These are phyloP conservation scores for Dolichomitus sp. DNA, from an alignment of 2,888 invertebrate genomes.

Conservation along the genomic window DNA sequence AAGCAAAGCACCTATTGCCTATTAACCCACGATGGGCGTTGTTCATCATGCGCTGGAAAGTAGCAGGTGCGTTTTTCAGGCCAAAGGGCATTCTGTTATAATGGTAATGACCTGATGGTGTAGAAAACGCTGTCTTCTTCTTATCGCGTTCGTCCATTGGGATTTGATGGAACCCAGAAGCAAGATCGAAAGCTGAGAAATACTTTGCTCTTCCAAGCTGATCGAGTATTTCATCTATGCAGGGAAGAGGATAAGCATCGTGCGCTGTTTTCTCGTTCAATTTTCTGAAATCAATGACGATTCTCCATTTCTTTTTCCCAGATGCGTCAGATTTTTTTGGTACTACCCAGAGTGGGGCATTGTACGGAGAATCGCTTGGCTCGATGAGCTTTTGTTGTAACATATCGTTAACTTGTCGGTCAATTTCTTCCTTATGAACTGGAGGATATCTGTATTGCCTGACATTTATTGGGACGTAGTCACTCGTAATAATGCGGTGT, in stretches of 20 bases:
- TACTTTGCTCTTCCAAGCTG: constrained; percentile 21
- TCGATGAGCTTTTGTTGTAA: constrained; percentile 9
- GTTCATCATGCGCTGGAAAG: constrained; percentile 29
- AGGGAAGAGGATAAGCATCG: constrained; percentile 25
- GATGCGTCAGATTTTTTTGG: constrained; percentile 46
- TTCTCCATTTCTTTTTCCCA: constrained; percentile 52
- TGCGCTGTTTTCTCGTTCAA: constrained; percentile 2
- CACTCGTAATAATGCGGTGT: neutral
- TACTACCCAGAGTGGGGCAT: constrained; percentile 49
- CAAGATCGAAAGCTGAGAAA: constrained; percentile 8
- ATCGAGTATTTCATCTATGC: neutral
- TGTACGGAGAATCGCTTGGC: constrained; percentile 37
- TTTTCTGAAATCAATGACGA: constrained; percentile 53
- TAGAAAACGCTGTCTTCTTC: constrained; percentile 1
- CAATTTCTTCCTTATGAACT: constrained; percentile 4
- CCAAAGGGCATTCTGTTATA: constrained; percentile 32
- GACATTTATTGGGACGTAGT: constrained; percentile 4
- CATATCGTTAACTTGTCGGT: neutral
- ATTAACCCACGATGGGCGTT: constrained; percentile 2
- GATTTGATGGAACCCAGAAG: constrained; percentile 11
- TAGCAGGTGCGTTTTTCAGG: constrained; percentile 6
- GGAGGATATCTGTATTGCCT: constrained; percentile 7
- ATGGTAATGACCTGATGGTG: constrained; percentile 13
- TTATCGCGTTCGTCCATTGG: constrained; percentile 4
- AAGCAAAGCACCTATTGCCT: constrained; percentile 8